These are phyloP conservation scores for Pycnomerus fuliginosus DNA, from an alignment of 2,888 invertebrate species.

Conservation along the genomic window DNA sequence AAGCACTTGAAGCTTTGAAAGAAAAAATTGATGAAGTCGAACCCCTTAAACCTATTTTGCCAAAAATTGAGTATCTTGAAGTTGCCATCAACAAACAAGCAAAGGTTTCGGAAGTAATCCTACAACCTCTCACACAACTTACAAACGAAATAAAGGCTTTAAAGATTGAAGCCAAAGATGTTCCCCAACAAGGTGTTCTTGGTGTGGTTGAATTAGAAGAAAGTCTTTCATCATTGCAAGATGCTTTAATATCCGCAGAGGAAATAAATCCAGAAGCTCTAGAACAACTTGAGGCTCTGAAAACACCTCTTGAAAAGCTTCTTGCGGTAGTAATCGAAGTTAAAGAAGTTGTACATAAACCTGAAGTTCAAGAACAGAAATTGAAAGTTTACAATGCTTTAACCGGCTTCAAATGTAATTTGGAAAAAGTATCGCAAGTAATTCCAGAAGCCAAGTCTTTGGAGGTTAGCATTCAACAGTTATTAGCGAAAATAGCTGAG, in stretches of 20 bases:
- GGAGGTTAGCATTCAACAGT: no score
- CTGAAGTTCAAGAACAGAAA: slow-evolving; percentile 24
- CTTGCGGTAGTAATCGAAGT: slow-evolving; percentile 18
- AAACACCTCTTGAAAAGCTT: slow-evolving; percentile 17
- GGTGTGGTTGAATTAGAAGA: slow-evolving; percentile 24
- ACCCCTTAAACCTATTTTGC: no score
- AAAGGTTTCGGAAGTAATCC: slow-evolving; percentile 1
- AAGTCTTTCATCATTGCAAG: slow-evolving; percentile 10
- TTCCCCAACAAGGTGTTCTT: slow-evolving; percentile 31
- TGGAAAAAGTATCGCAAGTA: slow-evolving; percentile 10
- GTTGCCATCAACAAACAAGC: neutral
- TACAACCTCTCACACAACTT: slow-evolving; percentile 5
- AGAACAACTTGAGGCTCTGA: slow-evolving; percentile 6
- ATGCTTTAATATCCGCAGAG: slow-evolving; percentile 5
- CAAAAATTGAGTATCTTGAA: neutral
- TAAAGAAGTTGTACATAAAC: slow-evolving; percentile 14
- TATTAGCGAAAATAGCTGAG: no score
- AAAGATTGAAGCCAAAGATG: slow-evolving; percentile 15
- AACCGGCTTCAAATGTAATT: slow-evolving; percentile 19
- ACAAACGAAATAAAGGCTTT: slow-evolving; percentile 21
- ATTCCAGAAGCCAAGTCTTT: slow-evolving; percentile 19
- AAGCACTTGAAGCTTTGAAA: slow-evolving; percentile 24
- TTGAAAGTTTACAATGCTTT: slow-evolving; percentile 24
- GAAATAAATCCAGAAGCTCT: neutral
- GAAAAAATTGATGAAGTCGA: slow-evolving; percentile 10